Evolutionary conservation across 2,113 vertebrate species (phyloP).

Genomic region (Gadus chalcogrammus): DNA sequence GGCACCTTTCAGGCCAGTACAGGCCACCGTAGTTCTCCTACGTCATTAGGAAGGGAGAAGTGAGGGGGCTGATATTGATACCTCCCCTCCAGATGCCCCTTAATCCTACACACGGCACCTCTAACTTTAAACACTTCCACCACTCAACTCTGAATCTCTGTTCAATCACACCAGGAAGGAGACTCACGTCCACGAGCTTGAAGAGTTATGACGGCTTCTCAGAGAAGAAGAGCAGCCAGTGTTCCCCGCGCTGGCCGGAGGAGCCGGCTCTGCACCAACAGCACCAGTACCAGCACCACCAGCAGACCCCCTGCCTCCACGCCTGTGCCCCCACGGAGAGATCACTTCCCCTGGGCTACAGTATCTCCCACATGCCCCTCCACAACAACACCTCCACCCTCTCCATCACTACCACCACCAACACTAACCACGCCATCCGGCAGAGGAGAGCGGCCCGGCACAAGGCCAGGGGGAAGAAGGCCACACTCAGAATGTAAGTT

Average conservation of each 20-base stretch:
- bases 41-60: too few relatives aligned
- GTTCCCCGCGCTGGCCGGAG: constrained; percentile 56
- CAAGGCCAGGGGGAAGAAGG: constrained; percentile 73
- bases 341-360: constrained; percentile 39
- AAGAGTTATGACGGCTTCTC: constrained; percentile 44
- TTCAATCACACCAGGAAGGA: constrained; percentile 51
- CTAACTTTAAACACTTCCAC: too few relatives aligned
- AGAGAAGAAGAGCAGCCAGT: constrained; percentile 65
- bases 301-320: not conserved
- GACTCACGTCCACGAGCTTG: constrained; percentile 54
- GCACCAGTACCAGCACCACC: constrained; percentile 21
- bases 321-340: constrained; percentile 25
- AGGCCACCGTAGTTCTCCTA: too few relatives aligned
- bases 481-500: constrained; percentile 76
- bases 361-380: constrained; percentile 33
- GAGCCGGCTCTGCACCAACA: constrained; percentile 32
- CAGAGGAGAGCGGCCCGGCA: constrained; percentile 68
- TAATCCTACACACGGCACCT: too few relatives aligned
- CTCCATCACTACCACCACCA: constrained; percentile 17
- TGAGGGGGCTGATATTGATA: too few relatives aligned
- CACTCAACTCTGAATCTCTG: not conserved
- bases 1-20: too few relatives aligned
- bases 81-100: too few relatives aligned
- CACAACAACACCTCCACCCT: constrained; percentile 21
- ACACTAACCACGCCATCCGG: constrained; percentile 33